These are phyloP conservation scores for Galerucella nymphaeae DNA, from an alignment of 2,888 invertebrate genomes.

Conservation along the genomic window DNA sequence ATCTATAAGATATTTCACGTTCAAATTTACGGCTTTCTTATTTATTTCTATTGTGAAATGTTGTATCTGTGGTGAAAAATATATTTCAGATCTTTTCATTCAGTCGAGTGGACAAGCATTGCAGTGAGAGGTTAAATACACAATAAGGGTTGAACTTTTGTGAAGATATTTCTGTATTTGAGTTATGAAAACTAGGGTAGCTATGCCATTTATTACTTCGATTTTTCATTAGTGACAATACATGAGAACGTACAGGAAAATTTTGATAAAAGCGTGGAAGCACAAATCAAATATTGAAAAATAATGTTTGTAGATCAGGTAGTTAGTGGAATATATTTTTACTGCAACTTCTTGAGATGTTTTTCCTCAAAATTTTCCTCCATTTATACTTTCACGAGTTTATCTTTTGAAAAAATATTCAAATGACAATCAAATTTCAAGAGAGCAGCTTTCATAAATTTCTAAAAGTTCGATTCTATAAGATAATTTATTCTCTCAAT, in stretches of 20 bases:
- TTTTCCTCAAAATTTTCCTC: too few relatives aligned
- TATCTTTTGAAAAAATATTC: too few relatives aligned
- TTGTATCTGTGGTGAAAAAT: background rate
- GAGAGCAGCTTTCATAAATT: too few relatives aligned
- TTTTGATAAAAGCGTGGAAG: background rate
- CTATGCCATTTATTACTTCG: background rate
- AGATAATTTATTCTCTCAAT: too few relatives aligned
- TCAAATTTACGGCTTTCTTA: too few relatives aligned
- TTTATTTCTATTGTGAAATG: too few relatives aligned
- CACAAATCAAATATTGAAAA: constrained; percentile 1
- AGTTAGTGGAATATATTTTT: too few relatives aligned
- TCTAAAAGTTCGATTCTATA: too few relatives aligned
- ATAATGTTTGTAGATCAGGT: background rate
- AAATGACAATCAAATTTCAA: too few relatives aligned
- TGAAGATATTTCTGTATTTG: background rate
- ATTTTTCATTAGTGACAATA: background rate
- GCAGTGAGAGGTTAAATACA: background rate
- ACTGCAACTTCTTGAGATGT: too few relatives aligned
- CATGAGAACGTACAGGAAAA: background rate
- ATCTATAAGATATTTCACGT: too few relatives aligned
- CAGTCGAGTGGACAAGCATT: background rate
- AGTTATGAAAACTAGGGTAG: background rate
- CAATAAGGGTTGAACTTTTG: background rate
- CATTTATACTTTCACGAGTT: too few relatives aligned
- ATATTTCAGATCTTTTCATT: background rate